Evolutionary conservation across 2,888 invertebrate genomes (phyloP).

Genomic region (Agonopterix subpropinquella): DNA sequence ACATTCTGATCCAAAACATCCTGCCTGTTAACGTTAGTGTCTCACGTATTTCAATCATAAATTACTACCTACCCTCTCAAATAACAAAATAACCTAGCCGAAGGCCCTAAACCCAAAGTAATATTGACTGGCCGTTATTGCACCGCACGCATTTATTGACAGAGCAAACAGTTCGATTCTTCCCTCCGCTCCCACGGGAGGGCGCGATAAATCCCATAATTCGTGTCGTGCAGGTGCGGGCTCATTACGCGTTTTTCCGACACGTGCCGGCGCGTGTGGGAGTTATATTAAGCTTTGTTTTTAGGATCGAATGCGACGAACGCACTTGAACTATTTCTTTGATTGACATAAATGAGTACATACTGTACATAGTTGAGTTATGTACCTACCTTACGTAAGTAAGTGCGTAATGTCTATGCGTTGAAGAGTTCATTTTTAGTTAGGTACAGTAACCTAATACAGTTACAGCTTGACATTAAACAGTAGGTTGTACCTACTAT

Average conservation of each 20-base stretch:
- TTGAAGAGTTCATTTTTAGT: no score
- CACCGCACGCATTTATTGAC: conserved; percentile 53
- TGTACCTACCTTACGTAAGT: background rate
- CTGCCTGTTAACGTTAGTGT: no score
- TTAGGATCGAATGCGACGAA: conserved; percentile 37
- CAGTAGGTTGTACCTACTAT: no score
- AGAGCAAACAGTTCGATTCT: conserved; percentile 51
- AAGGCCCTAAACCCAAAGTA: conserved; percentile 27
- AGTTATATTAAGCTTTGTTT: conserved; percentile 35
- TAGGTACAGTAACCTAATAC: no score
- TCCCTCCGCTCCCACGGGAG: conserved; percentile 66
- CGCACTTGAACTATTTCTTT: conserved; percentile 44
- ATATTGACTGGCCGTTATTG: conserved; percentile 51
- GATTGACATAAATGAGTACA: conserved; percentile 24
- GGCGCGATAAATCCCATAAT: conserved; percentile 75
- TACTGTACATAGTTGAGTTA: background rate
- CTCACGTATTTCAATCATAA: no score
- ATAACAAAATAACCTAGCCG: conserved; percentile 32
- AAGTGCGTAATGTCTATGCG: no score
- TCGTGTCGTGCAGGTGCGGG: conserved; percentile 68
- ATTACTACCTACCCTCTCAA: background rate
- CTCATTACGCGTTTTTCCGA: conserved; percentile 66
- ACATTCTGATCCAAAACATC: no score
- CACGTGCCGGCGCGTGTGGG: conserved; percentile 64
- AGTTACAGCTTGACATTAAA: no score